Evolutionary conservation across 2,797 vertebrate species (phyloP).

Genomic region (Anolis apletophallus): DNA sequence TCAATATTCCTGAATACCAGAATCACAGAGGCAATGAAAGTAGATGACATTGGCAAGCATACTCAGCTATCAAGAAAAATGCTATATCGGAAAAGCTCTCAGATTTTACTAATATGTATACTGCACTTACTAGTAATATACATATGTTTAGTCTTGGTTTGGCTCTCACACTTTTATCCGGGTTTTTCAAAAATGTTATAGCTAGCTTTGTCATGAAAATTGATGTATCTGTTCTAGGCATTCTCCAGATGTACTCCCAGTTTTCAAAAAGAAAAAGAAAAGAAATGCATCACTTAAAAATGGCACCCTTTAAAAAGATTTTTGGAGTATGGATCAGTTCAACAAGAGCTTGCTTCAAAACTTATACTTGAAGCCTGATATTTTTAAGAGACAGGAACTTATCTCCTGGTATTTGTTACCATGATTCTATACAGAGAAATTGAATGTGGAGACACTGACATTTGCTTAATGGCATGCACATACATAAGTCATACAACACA

Average conservation of each 20-base stretch:
- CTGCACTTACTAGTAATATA: not conserved
- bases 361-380: not conserved
- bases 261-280: no score
- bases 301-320: not conserved
- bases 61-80: not conserved
- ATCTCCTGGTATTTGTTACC: not conserved
- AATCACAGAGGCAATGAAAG: slow-evolving; percentile 21
- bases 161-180: not conserved
- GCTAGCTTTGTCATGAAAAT: not conserved
- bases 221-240: no score
- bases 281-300: not conserved
- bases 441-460: no score
- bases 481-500: no score
- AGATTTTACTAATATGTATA: not conserved
- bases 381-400: not conserved
- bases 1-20: slow-evolving; percentile 18
- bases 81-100: not conserved
- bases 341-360: not conserved
- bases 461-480: no score
- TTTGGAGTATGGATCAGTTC: not conserved
- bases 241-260: not conserved
- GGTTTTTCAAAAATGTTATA: not conserved
- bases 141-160: not conserved
- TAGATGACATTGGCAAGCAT: not conserved
- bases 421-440: not conserved